phyloP scores from a whole-genome alignment of 2,888 invertebrate genomes.

The Drosophila demipolita region DNA sequence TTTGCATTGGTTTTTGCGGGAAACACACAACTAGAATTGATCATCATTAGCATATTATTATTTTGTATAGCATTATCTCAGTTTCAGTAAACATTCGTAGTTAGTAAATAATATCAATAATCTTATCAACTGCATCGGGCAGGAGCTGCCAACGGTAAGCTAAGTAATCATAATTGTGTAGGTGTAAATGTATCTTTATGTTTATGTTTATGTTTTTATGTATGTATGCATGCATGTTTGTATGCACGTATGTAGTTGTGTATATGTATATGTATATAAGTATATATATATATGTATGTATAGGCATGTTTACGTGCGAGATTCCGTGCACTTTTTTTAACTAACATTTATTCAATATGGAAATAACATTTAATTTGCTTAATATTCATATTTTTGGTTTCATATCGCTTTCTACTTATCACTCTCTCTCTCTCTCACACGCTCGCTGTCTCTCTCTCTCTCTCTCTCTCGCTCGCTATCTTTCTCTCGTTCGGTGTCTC shows the following conservation, averaged over 20 bases:
- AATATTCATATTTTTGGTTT: slow-evolving; percentile 51
- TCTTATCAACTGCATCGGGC: slow-evolving; percentile 36
- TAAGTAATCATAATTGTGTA: slow-evolving; percentile 31
- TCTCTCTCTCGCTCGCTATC: slow-evolving; percentile 1
- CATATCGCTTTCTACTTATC: slow-evolving; percentile 24
- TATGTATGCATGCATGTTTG: slow-evolving; percentile 13
- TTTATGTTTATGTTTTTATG: slow-evolving; percentile 15
- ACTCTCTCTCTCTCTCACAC: slow-evolving; percentile 12
- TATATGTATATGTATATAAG: slow-evolving; percentile 14
- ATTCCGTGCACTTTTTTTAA: slow-evolving; percentile 50
- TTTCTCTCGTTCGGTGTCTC: slow-evolving; percentile 1
- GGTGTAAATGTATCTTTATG: slow-evolving; percentile 9
- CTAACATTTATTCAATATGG: slow-evolving; percentile 69
- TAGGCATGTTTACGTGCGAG: slow-evolving; percentile 28
- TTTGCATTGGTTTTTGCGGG: slow-evolving; percentile 40
- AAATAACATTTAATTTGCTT: slow-evolving; percentile 53
- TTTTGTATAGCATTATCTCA: slow-evolving; percentile 28
- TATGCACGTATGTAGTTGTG: slow-evolving; percentile 23
- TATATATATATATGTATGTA: slow-evolving; percentile 13
- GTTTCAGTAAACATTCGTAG: slow-evolving; percentile 29
- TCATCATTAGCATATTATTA: slow-evolving; percentile 61
- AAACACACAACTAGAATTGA: slow-evolving; percentile 64
- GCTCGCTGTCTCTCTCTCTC: slow-evolving; percentile 5
- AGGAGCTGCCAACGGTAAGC: slow-evolving; percentile 32
- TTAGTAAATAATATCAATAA: slow-evolving; percentile 34